Base-by-base conservation (phyloP, 2,888 invertebrate genomes). In the Neria commutata region DNA sequence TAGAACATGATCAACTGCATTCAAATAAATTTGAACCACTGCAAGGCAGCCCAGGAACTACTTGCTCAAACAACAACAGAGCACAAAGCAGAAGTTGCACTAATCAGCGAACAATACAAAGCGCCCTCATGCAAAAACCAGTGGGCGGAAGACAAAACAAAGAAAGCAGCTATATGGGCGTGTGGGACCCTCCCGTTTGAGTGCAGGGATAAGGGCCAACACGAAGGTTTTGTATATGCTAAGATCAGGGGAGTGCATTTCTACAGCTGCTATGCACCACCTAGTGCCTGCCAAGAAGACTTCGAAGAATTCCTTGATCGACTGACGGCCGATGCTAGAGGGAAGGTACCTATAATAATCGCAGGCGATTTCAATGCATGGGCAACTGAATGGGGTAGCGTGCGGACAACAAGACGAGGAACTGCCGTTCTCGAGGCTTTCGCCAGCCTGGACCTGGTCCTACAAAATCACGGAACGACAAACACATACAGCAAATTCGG, bases 221-320 rank as follows among this genome's bases (percentile, higher is more conserved):
- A 51, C 3, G 34, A 51, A 4, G 51, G 51, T 5, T 51, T 51
- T 34, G 33, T 33, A n/a, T 48, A 48, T 42, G 56, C 49, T 14
- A 37, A 49, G 42, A n/a, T 49, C 5, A 26, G 11, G 4, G 42
- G 29, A 1, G 14, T 49, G n/a, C 25, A 49, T 17, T n/a, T 54
- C 14, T 58, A 54, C 16, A 58, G 58, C 40, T 58, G 58, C 26
- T 48, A 58, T 33, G 26, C 26, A 2, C 49, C 58, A 23, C 54
- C 58, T 5, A 54, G 50, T 24, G 23, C 19, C 11, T 3, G 14
- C 16, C 29, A 42, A 2, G 3, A 49, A 2, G 42, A 50, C 2
- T 54, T 42, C 11, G 46, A 45, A 10, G 23, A 3, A 11, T 34
- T 34, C 5, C 19, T 54, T 1, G 54, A 48, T 11, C 2, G 3